Evolutionary conservation across 30 jellyfish, hydroid and myxozoan species (phyloP).

Genomic region (Pseudorhiza aurosa): DNA sequence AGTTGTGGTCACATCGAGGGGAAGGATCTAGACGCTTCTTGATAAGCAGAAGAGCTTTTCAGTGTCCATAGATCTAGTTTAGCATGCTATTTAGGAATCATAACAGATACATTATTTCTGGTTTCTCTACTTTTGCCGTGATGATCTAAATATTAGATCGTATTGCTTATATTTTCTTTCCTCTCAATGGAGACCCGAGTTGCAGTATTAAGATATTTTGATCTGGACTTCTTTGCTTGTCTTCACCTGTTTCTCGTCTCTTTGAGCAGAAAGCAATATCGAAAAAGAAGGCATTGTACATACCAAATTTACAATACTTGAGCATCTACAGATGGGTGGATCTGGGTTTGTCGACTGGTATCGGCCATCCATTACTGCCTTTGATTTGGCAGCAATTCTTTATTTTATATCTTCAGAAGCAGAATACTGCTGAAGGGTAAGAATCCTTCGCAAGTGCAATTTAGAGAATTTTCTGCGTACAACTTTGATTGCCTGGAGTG

Average conservation of each 20-base stretch:
- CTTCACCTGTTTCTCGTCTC: not conserved
- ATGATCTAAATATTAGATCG: too few relatives aligned
- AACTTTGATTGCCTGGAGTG: too few relatives aligned
- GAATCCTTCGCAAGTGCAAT: not conserved
- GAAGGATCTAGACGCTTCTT: too few relatives aligned
- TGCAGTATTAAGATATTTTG: too few relatives aligned
- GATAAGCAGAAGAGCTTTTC: too few relatives aligned
- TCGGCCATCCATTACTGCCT: conserved; percentile 86
- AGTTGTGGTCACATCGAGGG: too few relatives aligned
- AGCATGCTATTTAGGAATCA: too few relatives aligned
- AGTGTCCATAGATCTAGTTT: too few relatives aligned
- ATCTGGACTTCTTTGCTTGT: not conserved
- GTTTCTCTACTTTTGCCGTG: not conserved
- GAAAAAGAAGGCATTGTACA: conserved; percentile 46
- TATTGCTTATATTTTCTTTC: too few relatives aligned
- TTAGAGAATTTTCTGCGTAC: too few relatives aligned
- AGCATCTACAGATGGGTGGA: conserved; percentile 94
- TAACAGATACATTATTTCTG: too few relatives aligned
- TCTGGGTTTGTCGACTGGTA: conserved; percentile 77
- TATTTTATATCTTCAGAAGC: conserved; percentile 71
- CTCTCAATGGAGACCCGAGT: too few relatives aligned
- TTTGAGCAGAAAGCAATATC: conserved; percentile 60
- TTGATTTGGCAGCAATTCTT: conserved; percentile 92
- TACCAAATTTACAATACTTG: conserved; percentile 74
- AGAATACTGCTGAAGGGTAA: conserved; percentile 72